These are phyloP conservation scores for Cryptotermes secundus DNA, from an alignment of 1,140 invertebrate species.

Conservation along the genomic window DNA sequence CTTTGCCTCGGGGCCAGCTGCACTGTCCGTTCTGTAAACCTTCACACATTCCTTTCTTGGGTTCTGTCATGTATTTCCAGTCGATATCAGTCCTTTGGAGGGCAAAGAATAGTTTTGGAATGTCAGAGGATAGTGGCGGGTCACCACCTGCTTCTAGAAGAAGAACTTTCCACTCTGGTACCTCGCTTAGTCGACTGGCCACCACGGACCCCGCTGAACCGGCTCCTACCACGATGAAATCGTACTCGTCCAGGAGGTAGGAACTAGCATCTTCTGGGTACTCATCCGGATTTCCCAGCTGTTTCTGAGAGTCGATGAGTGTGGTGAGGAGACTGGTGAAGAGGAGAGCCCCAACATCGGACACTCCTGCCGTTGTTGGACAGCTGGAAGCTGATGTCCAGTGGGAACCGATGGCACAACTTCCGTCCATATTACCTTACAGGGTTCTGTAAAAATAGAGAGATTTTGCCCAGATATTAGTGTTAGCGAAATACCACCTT, in stretches of 20 bases:
- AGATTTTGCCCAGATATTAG: no score
- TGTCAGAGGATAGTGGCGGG: slow-evolving; percentile 76
- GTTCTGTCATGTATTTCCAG: slow-evolving; percentile 56
- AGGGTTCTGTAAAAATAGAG: no score
- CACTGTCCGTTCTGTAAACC: slow-evolving; percentile 45
- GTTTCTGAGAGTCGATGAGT: background rate
- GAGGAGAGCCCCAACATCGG: background rate
- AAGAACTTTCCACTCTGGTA: slow-evolving; percentile 68
- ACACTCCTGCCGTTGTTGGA: background rate
- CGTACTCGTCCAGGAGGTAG: slow-evolving; percentile 26
- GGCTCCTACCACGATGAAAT: slow-evolving; percentile 49
- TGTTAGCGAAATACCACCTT: no score
- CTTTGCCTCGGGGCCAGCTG: slow-evolving; percentile 68
- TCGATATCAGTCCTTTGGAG: slow-evolving; percentile 46
- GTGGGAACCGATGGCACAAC: no score
- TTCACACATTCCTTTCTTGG: slow-evolving; percentile 48
- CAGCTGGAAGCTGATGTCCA: background rate
- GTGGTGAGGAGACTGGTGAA: background rate
- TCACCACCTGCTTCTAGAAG: slow-evolving; percentile 80
- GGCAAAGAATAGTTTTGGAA: slow-evolving; percentile 40
- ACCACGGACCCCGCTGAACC: slow-evolving; percentile 55
- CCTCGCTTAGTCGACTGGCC: slow-evolving; percentile 51
- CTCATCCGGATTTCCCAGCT: background rate
- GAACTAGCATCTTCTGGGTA: background rate
- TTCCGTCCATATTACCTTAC: no score